These are phyloP conservation scores for Octodonta nipae DNA, from an alignment of 2,888 invertebrate genomes.

Conservation along the genomic window DNA sequence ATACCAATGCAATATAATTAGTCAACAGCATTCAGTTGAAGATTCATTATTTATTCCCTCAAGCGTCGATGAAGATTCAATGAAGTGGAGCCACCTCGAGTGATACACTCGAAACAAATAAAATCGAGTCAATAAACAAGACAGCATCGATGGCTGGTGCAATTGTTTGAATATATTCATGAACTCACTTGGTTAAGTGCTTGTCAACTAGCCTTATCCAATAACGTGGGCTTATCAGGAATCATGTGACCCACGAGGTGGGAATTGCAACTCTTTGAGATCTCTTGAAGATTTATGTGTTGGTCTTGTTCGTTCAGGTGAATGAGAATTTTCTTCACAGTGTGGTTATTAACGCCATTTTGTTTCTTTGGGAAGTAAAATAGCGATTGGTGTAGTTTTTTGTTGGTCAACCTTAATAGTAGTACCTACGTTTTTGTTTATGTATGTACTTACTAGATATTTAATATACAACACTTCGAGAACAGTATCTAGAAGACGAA, in stretches of 20 bases:
- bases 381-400: too few species aligned
- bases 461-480: too few species aligned
- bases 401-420: too few species aligned
- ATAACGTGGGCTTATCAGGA: conserved; percentile 16
- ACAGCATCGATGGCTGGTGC: conserved; percentile 27
- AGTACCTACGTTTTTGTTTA: too few species aligned
- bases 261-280: conserved; percentile 16
- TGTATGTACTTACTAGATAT: too few species aligned
- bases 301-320: conserved; percentile 5
- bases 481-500: too few species aligned
- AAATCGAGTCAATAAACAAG: conserved; percentile 25
- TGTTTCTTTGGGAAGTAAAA: background rate
- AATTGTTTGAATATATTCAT: conserved; percentile 22
- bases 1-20: too few species aligned
- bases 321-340: background rate
- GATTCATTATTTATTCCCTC: conserved; percentile 1
- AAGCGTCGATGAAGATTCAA: too few species aligned
- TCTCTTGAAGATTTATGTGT: conserved; percentile 9
- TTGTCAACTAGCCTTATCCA: conserved; percentile 22
- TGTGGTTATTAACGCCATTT: conserved; percentile 1
- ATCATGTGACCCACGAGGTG: conserved; percentile 24
- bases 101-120: conserved; percentile 22
- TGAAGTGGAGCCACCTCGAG: conserved; percentile 27
- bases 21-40: too few species aligned
- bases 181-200: conserved; percentile 19